A percentile compares a stretch with the other conserved stretches of the same genome.
phyloP scores from a whole-genome alignment of 1,140 invertebrate genomes.

The Cydia strobilella region DNA sequence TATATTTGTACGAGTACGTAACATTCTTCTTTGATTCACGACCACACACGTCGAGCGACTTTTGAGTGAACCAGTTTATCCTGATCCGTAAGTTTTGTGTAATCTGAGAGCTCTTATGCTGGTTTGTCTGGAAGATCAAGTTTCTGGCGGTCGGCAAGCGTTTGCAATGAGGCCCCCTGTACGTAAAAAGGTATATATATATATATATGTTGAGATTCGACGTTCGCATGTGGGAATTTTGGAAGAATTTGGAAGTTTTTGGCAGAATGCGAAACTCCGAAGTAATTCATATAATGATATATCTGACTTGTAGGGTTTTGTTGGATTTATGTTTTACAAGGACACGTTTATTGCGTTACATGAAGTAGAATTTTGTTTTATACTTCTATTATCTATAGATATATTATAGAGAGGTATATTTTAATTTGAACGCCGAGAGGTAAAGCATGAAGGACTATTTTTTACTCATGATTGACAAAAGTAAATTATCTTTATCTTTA shows the following conservation, averaged over 20 bases:
- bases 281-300: background rate
- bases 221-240: background rate
- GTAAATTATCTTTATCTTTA: too few species aligned
- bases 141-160: background rate
- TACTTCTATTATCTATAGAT: too few species aligned
- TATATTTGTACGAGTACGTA: background rate
- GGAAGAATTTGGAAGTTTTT: background rate
- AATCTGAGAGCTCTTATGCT: too few species aligned
- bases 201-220: background rate
- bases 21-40: background rate
- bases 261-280: background rate
- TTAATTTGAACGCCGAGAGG: too few species aligned
- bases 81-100: background rate
- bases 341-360: too few species aligned
- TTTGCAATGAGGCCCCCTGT: background rate
- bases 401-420: too few species aligned
- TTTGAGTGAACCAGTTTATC: background rate
- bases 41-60: background rate
- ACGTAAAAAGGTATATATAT: background rate
- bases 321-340: too few species aligned
- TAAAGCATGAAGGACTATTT: too few species aligned
- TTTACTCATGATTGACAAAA: too few species aligned
- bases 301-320: background rate
- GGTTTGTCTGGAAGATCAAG: too few species aligned
- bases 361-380: too few species aligned